Conservation (phyloP, 1,140 invertebrate genomes). For the Episyrphus balteatus region DNA sequence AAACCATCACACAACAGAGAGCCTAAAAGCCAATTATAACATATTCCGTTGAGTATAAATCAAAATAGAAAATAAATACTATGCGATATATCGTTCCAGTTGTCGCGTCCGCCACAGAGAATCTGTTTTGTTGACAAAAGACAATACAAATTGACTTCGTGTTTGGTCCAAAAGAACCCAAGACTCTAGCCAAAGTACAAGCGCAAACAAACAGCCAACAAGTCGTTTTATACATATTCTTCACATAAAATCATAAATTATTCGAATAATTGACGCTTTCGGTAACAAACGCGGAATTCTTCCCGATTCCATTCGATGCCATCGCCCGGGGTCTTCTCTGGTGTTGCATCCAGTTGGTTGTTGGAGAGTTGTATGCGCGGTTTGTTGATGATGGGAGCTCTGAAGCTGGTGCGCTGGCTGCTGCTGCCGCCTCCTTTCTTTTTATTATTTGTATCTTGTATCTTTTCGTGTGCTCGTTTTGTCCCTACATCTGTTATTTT, state of each 20-base stretch:
- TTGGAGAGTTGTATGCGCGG: too few relatives aligned
- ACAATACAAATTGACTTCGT: conserved; percentile 37
- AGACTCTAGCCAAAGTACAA: not conserved
- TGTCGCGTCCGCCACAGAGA: conserved; percentile 3
- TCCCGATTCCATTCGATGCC: too few relatives aligned
- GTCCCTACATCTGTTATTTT: too few relatives aligned
- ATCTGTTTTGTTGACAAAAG: conserved; percentile 36
- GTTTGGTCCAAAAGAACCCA: conserved; percentile 34
- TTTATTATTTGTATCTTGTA: too few relatives aligned
- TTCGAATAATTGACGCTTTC: conserved; percentile 36
- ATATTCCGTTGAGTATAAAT: too few relatives aligned
- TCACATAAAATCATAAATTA: conserved; percentile 36
- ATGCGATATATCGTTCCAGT: too few relatives aligned
- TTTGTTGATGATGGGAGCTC: not conserved
- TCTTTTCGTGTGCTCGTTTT: too few relatives aligned
- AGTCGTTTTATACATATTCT: conserved; percentile 30
- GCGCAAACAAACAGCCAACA: conserved; percentile 5
- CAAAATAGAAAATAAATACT: too few relatives aligned
- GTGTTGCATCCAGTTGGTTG: too few relatives aligned
- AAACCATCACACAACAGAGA: too few relatives aligned
- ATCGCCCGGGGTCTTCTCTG: too few relatives aligned
- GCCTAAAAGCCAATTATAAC: too few relatives aligned
- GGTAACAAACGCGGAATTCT: conserved; percentile 6
- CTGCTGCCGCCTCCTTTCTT: not conserved
- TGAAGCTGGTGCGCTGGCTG: not conserved